Evolutionary conservation across 2,797 vertebrate species (phyloP), one percentile per base, ranked within the genome.

Genomic region (Dermochelys coriacea): DNA sequence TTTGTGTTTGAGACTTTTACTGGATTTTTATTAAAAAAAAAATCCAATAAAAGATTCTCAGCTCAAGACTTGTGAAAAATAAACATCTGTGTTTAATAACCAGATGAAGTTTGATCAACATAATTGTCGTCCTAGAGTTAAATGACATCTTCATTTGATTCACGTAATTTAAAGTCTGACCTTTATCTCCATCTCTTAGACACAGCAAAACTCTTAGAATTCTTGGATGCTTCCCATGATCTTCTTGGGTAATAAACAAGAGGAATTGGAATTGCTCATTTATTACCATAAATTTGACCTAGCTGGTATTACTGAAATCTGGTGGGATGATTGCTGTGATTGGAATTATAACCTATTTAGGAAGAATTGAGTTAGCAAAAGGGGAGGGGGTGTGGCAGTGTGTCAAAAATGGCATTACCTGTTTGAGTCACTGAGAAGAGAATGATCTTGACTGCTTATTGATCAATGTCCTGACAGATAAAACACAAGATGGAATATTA

Each of bases 141-240:
- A 41, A 64, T 82, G 95, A 94, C 93, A 85, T 95, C 96, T 98
- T 95, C 81, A 85, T 83, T 97, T 97, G 94, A 96, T 97, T 96
- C 87, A n/a, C 84, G 86, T 14, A 95, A 97, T 93, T 97, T 95
- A 89, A 95, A 97, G 83, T 85, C 68, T 77, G 84, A 90, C 91
- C 81, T 7, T 41, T 94, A 18, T 93, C 87, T 95, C 55, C 82
- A 29, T 91, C 88, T 91, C 19, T 6, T 1, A 57, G 90, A 83
- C 82, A 88, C 64, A 68, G 82, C 91, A 89, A 89, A 89, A 92
- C 31, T 89, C 85, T 82, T 85, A 82, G 88, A 87, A 89, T 45
- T 82, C 80, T 82, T 68, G 10, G 52, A 45, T 61, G 54, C 3
- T n/a, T 29, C 23, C 80, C 57, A 78, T 27, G 0, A 2, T 91